phyloP scores from a whole-genome alignment of 2,113 vertebrate genomes.

The Platysteira castanea region DNA sequence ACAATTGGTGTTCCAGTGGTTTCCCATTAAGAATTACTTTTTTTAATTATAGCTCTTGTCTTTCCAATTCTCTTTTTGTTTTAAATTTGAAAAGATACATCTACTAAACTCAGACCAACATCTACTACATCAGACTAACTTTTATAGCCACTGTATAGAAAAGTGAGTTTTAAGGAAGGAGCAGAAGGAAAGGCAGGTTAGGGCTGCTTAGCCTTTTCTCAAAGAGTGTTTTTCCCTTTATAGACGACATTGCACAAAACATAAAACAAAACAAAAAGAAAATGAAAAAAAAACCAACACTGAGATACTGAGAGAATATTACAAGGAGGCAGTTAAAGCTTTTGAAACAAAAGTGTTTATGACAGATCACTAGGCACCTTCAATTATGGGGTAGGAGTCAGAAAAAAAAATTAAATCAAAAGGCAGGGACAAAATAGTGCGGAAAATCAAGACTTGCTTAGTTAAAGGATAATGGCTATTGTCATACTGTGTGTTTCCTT shows the following conservation, averaged over 20 bases:
- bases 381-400: no score
- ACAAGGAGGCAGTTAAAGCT: neutral
- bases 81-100: neutral
- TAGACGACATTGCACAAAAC: neutral
- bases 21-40: neutral
- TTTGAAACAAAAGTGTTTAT: neutral
- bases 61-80: neutral
- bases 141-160: neutral
- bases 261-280: neutral
- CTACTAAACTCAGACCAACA: neutral
- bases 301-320: neutral
- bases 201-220: neutral
- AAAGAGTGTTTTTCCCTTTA: neutral
- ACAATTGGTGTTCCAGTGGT: neutral
- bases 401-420: neutral
- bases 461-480: neutral
- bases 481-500: neutral
- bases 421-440: neutral
- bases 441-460: neutral
- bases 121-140: neutral
- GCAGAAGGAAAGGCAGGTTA: neutral
- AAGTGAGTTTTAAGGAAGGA: neutral
- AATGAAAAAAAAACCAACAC: neutral
- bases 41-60: neutral
- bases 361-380: neutral